phyloP scores from a whole-genome alignment of 2,888 invertebrate species.

The Drosophila diplacantha region DNA sequence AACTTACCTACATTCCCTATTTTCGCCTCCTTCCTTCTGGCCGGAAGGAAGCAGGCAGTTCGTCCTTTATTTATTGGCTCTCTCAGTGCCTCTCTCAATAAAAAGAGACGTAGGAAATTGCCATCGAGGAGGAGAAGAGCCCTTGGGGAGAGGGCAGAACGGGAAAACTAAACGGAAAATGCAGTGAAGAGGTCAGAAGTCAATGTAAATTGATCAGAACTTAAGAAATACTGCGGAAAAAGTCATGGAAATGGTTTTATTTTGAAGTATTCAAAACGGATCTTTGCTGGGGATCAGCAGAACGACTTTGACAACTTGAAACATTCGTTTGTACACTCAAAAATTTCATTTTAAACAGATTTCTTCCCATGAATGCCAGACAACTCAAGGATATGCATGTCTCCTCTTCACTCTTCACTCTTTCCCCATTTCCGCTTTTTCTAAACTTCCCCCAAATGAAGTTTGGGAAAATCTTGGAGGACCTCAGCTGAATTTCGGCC shows the following conservation, averaged over 20 bases:
- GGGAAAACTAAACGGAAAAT: not conserved
- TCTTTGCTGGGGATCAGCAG: not conserved
- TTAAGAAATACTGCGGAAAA: not conserved
- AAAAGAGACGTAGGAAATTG: constrained; percentile 50
- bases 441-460: constrained; percentile 11
- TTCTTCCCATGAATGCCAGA: not conserved
- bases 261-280: not conserved
- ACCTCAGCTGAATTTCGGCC: constrained; percentile 30
- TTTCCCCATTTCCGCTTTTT: constrained; percentile 1
- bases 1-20: constrained; percentile 11
- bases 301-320: not conserved
- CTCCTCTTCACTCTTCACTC: not conserved
- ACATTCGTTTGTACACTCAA: not conserved
- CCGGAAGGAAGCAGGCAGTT: constrained; percentile 32
- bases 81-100: constrained; percentile 4
- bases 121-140: constrained; percentile 53
- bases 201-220: not conserved
- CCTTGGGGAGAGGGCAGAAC: constrained; percentile 28
- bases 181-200: not conserved
- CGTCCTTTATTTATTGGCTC: constrained; percentile 31
- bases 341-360: not conserved
- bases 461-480: constrained; percentile 26
- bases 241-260: not conserved
- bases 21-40: constrained; percentile 1
- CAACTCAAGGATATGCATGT: not conserved